Percentiles rank a stretch among this genome's conserved stretches.
Conservation (phyloP, 2,113 vertebrate genomes). For the Triplophysa dalaica region DNA sequence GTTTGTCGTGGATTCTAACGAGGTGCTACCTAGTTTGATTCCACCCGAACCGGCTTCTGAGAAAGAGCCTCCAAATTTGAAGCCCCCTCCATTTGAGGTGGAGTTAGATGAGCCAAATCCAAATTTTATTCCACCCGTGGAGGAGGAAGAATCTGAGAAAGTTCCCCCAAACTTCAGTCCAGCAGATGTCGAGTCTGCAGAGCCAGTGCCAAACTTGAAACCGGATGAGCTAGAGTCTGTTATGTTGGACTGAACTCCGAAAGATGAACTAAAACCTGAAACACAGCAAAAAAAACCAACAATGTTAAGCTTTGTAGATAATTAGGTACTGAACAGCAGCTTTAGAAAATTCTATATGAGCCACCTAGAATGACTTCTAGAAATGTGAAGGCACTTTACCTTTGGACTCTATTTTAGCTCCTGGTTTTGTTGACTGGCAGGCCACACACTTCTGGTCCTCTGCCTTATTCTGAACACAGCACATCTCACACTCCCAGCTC, state of each 20-base stretch:
- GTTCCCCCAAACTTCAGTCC: slow-evolving; percentile 82
- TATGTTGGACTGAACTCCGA: slow-evolving; percentile 69
- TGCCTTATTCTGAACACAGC: slow-evolving; percentile 85
- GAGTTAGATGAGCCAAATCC: slow-evolving; percentile 49
- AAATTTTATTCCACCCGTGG: slow-evolving; percentile 67
- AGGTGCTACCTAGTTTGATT: slow-evolving; percentile 61
- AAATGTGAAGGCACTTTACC: slow-evolving; percentile 70
- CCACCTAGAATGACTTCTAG: background rate
- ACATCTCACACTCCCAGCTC: slow-evolving; percentile 88
- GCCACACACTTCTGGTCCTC: slow-evolving; percentile 84
- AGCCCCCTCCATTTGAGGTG: slow-evolving; percentile 56
- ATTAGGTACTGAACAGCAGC: background rate
- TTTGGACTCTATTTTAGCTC: slow-evolving; percentile 81
- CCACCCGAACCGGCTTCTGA: slow-evolving; percentile 61
- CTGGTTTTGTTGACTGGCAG: slow-evolving; percentile 85
- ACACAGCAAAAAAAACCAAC: slow-evolving; percentile 23
- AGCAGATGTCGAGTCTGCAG: slow-evolving; percentile 67
- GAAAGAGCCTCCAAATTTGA: slow-evolving; percentile 67
- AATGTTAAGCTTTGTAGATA: background rate
- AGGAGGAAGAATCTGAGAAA: slow-evolving; percentile 47
- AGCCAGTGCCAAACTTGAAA: slow-evolving; percentile 82
- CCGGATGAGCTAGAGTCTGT: slow-evolving; percentile 70
- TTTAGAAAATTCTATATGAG: background rate
- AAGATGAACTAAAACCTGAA: slow-evolving; percentile 73
- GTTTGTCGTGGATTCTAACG: slow-evolving; percentile 62